These are phyloP conservation scores for Sylvia atricapilla DNA, from an alignment of 2,113 vertebrate species.

Conservation along the genomic window DNA sequence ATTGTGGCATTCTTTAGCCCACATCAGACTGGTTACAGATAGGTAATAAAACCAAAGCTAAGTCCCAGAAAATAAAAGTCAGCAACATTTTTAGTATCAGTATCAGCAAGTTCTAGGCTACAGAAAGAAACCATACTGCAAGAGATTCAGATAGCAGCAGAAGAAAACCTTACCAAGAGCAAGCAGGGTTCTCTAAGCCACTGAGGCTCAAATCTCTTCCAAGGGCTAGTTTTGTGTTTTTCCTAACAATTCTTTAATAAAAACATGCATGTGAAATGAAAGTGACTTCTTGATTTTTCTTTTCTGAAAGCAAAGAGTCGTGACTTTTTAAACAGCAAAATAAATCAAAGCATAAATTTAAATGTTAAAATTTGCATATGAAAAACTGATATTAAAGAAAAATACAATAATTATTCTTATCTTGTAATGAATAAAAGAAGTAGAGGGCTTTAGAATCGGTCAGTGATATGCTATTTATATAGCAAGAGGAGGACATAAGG, in stretches of 20 bases:
- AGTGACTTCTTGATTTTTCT: not conserved
- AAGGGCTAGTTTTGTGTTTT: not conserved
- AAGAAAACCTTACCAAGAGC: not conserved
- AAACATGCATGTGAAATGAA: not conserved
- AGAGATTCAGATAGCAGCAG: not conserved
- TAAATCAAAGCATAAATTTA: not conserved
- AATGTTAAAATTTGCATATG: not conserved
- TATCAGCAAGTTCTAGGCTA: not conserved
- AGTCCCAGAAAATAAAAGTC: not conserved
- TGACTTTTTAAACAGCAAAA: not conserved
- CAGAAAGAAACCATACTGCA: not conserved
- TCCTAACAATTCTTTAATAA: not conserved
- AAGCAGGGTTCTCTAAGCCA: not conserved
- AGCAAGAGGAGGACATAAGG: not conserved
- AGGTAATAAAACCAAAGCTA: not conserved
- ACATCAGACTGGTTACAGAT: not conserved
- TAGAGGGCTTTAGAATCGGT: not conserved
- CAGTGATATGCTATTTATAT: not conserved
- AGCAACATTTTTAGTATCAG: not conserved
- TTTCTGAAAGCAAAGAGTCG: not conserved
- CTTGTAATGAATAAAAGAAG: not conserved
- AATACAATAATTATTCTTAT: not conserved
- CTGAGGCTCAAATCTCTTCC: not conserved
- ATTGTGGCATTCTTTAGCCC: not conserved
- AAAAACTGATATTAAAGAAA: not conserved